Percentiles rank a stretch among this genome's conserved stretches.
phyloP scores from a whole-genome alignment of 2,888 invertebrate species.

The Stenotaenia linearis region DNA sequence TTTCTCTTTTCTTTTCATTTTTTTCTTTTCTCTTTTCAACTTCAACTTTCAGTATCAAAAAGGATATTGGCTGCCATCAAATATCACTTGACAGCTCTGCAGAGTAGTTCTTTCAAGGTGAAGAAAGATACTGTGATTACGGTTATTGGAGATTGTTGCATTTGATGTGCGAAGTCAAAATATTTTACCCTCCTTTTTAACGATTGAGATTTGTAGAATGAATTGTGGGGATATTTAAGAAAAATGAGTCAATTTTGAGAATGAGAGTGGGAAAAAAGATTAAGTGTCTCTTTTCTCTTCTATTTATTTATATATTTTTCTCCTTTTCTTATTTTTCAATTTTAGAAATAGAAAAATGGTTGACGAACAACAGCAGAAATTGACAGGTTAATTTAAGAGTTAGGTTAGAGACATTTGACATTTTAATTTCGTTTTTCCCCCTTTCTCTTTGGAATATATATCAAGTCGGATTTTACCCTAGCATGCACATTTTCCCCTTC shows the following conservation, averaged over 20 bases:
- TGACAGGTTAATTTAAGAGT: constrained; percentile 20
- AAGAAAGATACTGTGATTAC: constrained; percentile 6
- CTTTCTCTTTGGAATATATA: constrained; percentile 1
- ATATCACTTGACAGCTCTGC: constrained; percentile 14
- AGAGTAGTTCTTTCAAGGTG: not conserved
- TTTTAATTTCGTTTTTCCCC: constrained; percentile 16
- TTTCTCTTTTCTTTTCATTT: not conserved
- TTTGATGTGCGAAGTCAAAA: not conserved
- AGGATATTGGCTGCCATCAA: constrained; percentile 23
- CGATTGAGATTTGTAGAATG: not conserved
- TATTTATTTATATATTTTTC: not conserved
- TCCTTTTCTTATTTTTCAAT: constrained; percentile 7
- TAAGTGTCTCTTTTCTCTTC: not conserved
- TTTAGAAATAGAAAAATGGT: constrained; percentile 2
- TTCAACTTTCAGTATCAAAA: not conserved
- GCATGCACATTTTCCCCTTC: constrained; percentile 21
- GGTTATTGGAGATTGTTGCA: constrained; percentile 5
- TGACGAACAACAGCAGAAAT: constrained; percentile 26
- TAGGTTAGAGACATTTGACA: constrained; percentile 20
- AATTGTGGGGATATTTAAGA: not conserved
- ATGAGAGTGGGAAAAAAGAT: not conserved
- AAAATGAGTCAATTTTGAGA: not conserved
- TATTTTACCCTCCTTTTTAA: not conserved
- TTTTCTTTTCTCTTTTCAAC: not conserved
- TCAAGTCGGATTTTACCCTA: constrained; percentile 24